Evolutionary conservation across 2,888 invertebrate genomes (phyloP).

Genomic region (Gasteruption jaculator): DNA sequence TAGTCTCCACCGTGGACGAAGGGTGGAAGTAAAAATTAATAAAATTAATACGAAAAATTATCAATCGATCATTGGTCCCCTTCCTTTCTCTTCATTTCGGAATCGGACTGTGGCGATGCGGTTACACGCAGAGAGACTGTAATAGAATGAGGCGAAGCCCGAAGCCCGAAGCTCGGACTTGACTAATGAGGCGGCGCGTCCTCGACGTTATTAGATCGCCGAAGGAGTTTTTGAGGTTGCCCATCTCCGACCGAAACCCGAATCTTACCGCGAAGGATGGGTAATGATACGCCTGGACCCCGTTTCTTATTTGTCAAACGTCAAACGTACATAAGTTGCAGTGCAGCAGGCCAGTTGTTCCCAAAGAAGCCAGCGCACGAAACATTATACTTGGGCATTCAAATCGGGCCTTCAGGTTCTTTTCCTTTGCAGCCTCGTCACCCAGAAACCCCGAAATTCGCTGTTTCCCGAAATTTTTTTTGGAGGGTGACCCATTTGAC

Average conservation of each 20-base stretch:
- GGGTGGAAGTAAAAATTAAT: constrained; percentile 21
- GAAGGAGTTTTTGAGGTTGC: constrained; percentile 48
- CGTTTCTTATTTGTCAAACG: constrained; percentile 53
- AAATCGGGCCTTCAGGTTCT: constrained; percentile 19
- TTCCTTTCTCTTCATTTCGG: too few species aligned
- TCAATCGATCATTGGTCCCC: too few species aligned
- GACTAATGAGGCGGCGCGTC: constrained; percentile 52
- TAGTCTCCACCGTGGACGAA: constrained; percentile 10
- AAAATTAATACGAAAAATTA: too few species aligned
- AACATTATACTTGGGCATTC: too few species aligned
- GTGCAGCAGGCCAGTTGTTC: constrained; percentile 41
- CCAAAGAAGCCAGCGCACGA: too few species aligned
- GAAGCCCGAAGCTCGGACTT: constrained; percentile 39
- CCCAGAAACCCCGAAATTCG: too few species aligned
- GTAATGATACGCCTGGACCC: constrained; percentile 51
- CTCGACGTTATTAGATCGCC: constrained; percentile 52
- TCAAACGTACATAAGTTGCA: constrained; percentile 44
- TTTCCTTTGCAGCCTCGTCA: constrained; percentile 20
- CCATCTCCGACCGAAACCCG: constrained; percentile 32
- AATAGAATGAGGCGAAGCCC: constrained; percentile 32
- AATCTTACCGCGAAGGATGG: constrained; percentile 47
- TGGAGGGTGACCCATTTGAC: too few species aligned
- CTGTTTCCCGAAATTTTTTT: too few species aligned
- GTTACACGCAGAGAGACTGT: constrained; percentile 34
- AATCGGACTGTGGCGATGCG: constrained; percentile 28